These are phyloP conservation scores for Gorilla gorilla DNA, from an alignment of 2,113 vertebrate species.

Conservation along the genomic window DNA sequence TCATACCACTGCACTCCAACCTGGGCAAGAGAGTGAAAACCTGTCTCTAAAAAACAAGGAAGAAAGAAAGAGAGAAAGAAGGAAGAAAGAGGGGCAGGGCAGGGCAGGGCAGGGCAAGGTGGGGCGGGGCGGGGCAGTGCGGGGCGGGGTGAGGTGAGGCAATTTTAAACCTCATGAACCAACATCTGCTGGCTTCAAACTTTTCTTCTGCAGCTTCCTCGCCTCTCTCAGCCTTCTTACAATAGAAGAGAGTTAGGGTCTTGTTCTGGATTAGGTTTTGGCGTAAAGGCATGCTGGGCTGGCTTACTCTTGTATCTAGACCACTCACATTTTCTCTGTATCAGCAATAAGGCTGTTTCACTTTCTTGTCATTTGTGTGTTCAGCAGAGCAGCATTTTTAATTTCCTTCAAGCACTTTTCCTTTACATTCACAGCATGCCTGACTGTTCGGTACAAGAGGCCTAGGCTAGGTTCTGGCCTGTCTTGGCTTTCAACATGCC, in stretches of 20 bases:
- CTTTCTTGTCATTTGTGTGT: background rate
- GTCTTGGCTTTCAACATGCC: background rate
- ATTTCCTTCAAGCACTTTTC: background rate
- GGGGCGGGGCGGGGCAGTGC: fast-evolving
- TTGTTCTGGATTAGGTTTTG: background rate
- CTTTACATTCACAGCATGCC: background rate
- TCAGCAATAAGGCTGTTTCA: background rate
- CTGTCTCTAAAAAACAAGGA: background rate
- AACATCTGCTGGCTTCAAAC: background rate
- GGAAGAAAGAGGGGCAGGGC: no score
- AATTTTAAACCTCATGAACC: background rate
- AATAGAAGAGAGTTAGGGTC: background rate
- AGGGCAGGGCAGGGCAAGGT: no score
- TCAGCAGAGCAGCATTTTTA: background rate
- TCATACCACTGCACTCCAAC: background rate
- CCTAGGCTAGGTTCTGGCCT: background rate
- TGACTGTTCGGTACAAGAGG: background rate
- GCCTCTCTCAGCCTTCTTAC: background rate
- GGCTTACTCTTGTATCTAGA: background rate
- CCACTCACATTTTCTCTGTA: background rate
- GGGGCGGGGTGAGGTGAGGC: no score
- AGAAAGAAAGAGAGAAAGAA: no score
- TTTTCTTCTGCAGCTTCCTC: background rate
- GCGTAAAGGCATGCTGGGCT: background rate
- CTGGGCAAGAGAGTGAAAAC: background rate